These are phyloP conservation scores for Caenorhabditis doughertyi DNA, from an alignment of 2,888 invertebrate species.

Conservation along the genomic window DNA sequence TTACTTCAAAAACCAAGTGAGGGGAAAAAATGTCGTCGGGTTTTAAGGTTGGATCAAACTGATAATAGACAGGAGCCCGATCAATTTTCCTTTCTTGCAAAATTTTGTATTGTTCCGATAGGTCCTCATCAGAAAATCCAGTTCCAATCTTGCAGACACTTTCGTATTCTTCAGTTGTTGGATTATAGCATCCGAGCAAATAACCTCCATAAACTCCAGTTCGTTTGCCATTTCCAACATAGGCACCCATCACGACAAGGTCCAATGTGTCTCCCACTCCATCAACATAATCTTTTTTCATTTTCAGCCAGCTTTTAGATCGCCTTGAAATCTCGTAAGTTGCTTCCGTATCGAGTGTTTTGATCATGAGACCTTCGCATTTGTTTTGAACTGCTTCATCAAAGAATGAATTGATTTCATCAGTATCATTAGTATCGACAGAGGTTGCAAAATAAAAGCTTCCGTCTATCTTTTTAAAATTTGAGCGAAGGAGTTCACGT, in stretches of 20 bases:
- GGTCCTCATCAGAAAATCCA: conserved; percentile 94
- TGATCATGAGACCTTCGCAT: conserved; percentile 99
- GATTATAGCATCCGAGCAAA: conserved; percentile 94
- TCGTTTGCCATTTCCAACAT: conserved; percentile 91
- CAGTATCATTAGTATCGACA: conserved; percentile 90
- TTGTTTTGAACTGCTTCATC: conserved; percentile 96
- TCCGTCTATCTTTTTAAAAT: conserved; percentile 85
- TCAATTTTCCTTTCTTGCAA: conserved; percentile 89
- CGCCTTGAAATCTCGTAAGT: conserved; percentile 97
- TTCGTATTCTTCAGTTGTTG: conserved; percentile 93
- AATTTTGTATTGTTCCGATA: conserved; percentile 88
- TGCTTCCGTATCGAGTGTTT: conserved; percentile 92
- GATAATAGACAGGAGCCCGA: conserved; percentile 86
- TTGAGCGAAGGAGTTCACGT: conserved; percentile 84
- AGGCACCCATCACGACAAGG: conserved; percentile 93
- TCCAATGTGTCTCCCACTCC: conserved; percentile 97
- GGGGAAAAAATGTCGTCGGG: conserved; percentile 95
- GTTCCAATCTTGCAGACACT: conserved; percentile 95
- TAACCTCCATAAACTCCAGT: conserved; percentile 96
- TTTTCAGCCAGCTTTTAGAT: conserved; percentile 93
- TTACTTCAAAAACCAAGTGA: conserved; percentile 92
- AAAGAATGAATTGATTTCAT: conserved; percentile 94
- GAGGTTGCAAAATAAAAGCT: conserved; percentile 92
- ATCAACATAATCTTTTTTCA: conserved; percentile 90
- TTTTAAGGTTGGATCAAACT: conserved; percentile 87